Conservation (phyloP, 2,113 vertebrate genomes). For the Narcine bancroftii region DNA sequence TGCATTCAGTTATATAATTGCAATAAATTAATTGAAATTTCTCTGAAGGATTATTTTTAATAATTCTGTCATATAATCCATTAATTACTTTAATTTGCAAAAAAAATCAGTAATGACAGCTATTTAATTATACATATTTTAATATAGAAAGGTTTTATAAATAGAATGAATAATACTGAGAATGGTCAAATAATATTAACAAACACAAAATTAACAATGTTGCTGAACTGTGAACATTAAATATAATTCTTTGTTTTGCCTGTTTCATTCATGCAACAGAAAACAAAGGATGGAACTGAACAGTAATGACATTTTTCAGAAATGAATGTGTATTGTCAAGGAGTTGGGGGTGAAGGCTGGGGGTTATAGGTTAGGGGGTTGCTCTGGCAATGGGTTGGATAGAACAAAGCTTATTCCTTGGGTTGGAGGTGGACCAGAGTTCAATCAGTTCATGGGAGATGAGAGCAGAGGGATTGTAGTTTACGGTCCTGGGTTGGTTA, state of each 20-base stretch:
- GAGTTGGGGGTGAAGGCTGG: too few relatives aligned
- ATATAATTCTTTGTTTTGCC: background rate
- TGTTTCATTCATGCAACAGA: too few relatives aligned
- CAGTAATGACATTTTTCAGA: too few relatives aligned
- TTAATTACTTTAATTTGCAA: background rate
- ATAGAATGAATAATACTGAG: background rate
- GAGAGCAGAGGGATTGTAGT: too few relatives aligned
- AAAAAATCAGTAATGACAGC: background rate
- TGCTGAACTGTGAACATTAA: background rate
- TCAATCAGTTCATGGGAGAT: too few relatives aligned
- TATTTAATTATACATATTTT: background rate
- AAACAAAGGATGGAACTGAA: too few relatives aligned
- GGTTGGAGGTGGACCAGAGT: too few relatives aligned
- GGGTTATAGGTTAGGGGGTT: too few relatives aligned
- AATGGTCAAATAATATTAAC: background rate
- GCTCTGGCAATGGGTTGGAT: too few relatives aligned
- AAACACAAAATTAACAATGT: background rate
- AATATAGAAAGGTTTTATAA: background rate
- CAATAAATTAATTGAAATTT: background rate
- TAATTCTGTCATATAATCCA: background rate
- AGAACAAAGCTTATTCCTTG: too few relatives aligned
- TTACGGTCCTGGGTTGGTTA: too few relatives aligned
- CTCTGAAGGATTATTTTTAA: background rate
- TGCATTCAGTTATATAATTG: background rate
- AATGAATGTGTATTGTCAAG: too few relatives aligned